These are phyloP conservation scores for Holcopasites calliopsidis DNA, from an alignment of 1,140 invertebrate species.

Conservation along the genomic window DNA sequence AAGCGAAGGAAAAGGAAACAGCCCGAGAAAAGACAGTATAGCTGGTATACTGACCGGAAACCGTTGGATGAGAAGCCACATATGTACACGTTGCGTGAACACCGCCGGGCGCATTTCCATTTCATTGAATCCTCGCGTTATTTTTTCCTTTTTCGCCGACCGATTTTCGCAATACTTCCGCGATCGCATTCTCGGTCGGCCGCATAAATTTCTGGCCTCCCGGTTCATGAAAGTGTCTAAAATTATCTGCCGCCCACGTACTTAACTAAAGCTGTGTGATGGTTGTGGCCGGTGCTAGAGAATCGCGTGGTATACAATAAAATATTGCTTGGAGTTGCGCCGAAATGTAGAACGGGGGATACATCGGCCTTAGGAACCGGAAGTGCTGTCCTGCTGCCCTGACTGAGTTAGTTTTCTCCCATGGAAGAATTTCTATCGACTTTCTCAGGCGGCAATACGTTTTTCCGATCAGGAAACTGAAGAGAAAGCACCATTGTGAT, in stretches of 20 bases:
- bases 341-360: not conserved
- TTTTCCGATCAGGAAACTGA: not conserved
- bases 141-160: conserved; percentile 18
- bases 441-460: conserved; percentile 29
- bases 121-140: conserved; percentile 23
- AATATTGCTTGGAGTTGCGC: conserved; percentile 41
- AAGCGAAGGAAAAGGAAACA: conserved; percentile 43
- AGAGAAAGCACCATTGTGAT: conserved; percentile 29
- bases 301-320: conserved; percentile 3
- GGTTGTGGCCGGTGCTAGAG: conserved; percentile 33
- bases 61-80: conserved; percentile 20
- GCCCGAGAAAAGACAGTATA: not conserved
- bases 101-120: conserved; percentile 21
- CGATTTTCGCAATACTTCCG: conserved; percentile 36
- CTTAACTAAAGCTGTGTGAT: conserved; percentile 52
- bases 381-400: not conserved
- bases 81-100: not conserved
- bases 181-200: conserved; percentile 55
- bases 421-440: conserved; percentile 11
- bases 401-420: not conserved
- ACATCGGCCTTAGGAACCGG: not conserved
- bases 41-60: conserved; percentile 15
- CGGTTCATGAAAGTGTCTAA: conserved; percentile 70
- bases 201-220: conserved; percentile 69
- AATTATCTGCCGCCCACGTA: conserved; percentile 67